A percentile compares a stretch with the other conserved stretches of the same genome.
Conservation (phyloP, 2,888 invertebrate species). For the Piscicola geometra region DNA sequence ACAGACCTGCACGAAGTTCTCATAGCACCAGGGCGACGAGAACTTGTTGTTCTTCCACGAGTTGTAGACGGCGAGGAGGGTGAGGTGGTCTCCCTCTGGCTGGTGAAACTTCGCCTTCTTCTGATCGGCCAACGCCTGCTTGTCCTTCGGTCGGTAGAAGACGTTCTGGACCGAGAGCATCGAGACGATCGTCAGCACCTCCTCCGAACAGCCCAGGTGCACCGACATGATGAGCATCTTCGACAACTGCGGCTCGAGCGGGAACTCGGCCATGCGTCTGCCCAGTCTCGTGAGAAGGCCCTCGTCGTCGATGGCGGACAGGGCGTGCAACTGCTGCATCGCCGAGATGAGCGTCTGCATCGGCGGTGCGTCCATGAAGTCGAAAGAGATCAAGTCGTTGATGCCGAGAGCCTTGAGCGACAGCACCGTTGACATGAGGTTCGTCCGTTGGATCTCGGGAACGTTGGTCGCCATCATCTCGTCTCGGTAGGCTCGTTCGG, state of each 20-base stretch:
- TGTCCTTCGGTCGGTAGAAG: slow-evolving; percentile 70
- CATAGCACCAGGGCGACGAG: slow-evolving; percentile 98
- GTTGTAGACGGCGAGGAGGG: slow-evolving; percentile 93
- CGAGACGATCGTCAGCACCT: slow-evolving; percentile 94
- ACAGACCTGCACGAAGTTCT: slow-evolving; percentile 84
- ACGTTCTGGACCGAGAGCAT: slow-evolving; percentile 99
- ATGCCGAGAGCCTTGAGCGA: slow-evolving; percentile 99
- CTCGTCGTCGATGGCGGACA: slow-evolving; percentile 86
- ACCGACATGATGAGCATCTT: slow-evolving; percentile 99
- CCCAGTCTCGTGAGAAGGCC: slow-evolving; percentile 62
- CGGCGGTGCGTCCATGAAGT: slow-evolving; percentile 99
- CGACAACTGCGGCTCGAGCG: slow-evolving; percentile 91
- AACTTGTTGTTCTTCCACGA: slow-evolving; percentile 99
- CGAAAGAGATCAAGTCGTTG: slow-evolving; percentile 93
- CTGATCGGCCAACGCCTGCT: slow-evolving; percentile 82
- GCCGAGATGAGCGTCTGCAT: slow-evolving; percentile 96
- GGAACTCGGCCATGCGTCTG: slow-evolving; percentile 94
- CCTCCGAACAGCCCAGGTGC: slow-evolving; percentile 92
- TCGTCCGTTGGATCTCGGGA: slow-evolving; percentile 97
- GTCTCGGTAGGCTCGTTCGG: slow-evolving; percentile 93
- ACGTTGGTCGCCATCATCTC: slow-evolving; percentile 80
- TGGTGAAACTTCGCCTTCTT: slow-evolving; percentile 99
- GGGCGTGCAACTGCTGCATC: slow-evolving; percentile 88
- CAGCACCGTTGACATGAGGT: slow-evolving; percentile 88
- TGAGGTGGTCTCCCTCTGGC: slow-evolving; percentile 94